Evolutionary conservation across 2,888 invertebrate species (phyloP), one percentile per base, ranked within the genome.

Genomic region (Cheilosia grossa): DNA sequence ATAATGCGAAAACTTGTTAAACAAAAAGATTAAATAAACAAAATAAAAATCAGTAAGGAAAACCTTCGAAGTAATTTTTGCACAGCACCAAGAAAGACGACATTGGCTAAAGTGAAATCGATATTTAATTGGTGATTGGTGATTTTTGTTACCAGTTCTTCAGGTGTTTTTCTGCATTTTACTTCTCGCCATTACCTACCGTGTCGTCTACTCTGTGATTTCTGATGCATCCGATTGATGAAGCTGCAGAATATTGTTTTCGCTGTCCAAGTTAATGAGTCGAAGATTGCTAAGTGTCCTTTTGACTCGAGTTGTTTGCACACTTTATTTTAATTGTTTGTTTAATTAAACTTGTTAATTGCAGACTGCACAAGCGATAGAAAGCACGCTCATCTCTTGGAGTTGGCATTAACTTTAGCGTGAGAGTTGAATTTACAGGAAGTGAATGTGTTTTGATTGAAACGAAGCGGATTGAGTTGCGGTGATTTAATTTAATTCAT

Each of bases 41-140:
- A 33, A 10, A 40, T n/a, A n/a, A 53, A 42, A 10, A 7, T 4
- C 37, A 54, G 21, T 24, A 70, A 59, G 66, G 59, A 75, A 75
- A 74, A 66, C 79, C 82, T 79, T 74, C 21, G 33, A 58, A 47
- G 47, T 51, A 42, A 47, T 40, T 51, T 24, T 51, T 24, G 21
- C 24, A 24, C 5, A 59, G 17, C 58, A 58, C 40, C 56, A 53
- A 54, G 33, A 44, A 27, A 27, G 27, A 27, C 37, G 37, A 61
- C 19, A 24, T 21, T 19, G 56, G 33, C 33, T 58, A 67, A 80
- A 85, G 85, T 85, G 85, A 85, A 85, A 85, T 85, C 85, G 85
- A 81, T 72, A 51, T 81, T 85, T 85, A 85, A 85, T 85, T 85
- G 85, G 81, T 63, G 66, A 81, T 81, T 81, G 75, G 59, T 66